Base-by-base conservation (phyloP, 2,113 vertebrate species). In the Shinisaurus crocodilurus region DNA sequence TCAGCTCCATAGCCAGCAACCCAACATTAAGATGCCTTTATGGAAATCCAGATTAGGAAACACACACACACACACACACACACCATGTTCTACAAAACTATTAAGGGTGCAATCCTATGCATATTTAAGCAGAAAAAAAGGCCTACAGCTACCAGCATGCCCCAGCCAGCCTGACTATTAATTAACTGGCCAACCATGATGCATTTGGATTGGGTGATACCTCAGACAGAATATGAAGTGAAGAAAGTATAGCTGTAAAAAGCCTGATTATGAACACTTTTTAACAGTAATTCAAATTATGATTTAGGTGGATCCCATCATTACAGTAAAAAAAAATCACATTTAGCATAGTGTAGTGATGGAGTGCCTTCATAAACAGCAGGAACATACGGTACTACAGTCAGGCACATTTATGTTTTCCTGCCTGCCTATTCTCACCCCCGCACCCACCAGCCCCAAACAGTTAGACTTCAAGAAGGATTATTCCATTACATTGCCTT, bases 401-500 rank as follows among this genome's bases (percentile, higher is more conserved):
- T 91, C 76, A n/a, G 88, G 29, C 84, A 70, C 54, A 85, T 88
- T 94, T 92, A 67, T 92, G 90, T 92, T 92, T 93, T 93, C 86
- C 89, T 92, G 25, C 90, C 70, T 85, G 87, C 88, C 87, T 84
- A 90, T 67, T 85, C 86, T 81, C 82, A 67, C 69, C 74, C 12
- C 34, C 13, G 54, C 54, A 43, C 5, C 32, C 6, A 27, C 60
- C 27, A 15, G 92, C 86, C 72, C 16, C 54, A 43, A 76, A 63
- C 16, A 63, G 86, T 83, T 90, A 40, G 16, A 75, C 60, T 92
- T 94, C 83, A 85, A 94, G 89, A 95, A 95, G 95, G 37, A 94
- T 95, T 86, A 94, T 90, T 95, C 95, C 76, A 93, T 95, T 95
- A 90, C 20, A 89, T 25, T 92, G 81, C 54, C 67, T 95, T 93